Percentiles rank a stretch among this genome's conserved stretches.
These are phyloP conservation scores for Simalia tracyae DNA, from an alignment of 2,797 vertebrate genomes.

Conservation along the genomic window DNA sequence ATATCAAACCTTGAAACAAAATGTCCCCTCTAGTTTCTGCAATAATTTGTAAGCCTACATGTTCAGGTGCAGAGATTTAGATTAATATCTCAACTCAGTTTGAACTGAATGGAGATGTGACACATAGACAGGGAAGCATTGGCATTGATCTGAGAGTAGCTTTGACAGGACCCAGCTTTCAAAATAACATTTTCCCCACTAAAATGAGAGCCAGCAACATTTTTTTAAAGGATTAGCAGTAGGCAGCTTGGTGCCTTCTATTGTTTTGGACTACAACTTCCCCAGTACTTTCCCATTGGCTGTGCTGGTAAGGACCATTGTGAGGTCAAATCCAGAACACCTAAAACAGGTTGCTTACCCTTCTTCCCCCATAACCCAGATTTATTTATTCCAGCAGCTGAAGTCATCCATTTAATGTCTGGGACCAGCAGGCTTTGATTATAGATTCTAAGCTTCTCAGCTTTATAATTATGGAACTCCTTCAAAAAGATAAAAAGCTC, in stretches of 20 bases:
- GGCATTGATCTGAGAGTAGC: neutral
- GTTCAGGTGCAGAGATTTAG: neutral
- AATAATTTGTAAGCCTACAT: neutral
- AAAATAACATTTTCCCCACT: neutral
- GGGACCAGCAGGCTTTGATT: neutral
- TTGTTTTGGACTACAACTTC: neutral
- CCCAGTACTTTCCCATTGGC: neutral
- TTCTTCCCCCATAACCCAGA: neutral
- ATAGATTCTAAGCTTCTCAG: neutral
- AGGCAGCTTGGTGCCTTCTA: neutral
- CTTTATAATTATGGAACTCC: neutral
- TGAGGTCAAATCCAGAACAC: neutral
- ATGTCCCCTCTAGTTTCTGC: neutral
- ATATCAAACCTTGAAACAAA: neutral
- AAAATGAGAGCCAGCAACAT: neutral
- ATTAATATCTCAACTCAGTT: neutral
- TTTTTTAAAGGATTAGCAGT: no score
- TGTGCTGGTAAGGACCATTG: neutral
- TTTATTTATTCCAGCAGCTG: neutral
- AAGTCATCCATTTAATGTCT: neutral
- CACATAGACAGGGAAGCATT: neutral
- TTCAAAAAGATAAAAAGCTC: neutral
- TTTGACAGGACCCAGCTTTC: neutral
- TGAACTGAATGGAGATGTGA: neutral
- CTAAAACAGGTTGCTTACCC: neutral